Conservation (phyloP, 35 echinoderm and acorn worm genomes). For the Patiria miniata region DNA sequence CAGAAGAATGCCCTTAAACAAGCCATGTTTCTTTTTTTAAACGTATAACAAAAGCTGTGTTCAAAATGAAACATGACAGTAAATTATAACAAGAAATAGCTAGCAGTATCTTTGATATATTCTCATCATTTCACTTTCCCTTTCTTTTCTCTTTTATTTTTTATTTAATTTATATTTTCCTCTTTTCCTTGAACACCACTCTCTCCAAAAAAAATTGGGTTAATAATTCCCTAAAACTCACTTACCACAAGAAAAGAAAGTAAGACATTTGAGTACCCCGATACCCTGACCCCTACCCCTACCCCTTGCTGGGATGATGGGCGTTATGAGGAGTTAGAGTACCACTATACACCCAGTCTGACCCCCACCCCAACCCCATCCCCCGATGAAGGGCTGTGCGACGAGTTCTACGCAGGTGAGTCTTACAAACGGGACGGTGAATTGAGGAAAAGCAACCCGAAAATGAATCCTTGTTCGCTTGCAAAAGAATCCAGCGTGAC, state of each 20-base stretch:
- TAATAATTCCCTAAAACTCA: neutral
- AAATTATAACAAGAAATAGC: too few species aligned
- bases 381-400: neutral
- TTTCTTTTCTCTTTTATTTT: neutral
- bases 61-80: too few species aligned
- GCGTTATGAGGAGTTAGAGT: neutral
- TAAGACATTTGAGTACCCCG: neutral
- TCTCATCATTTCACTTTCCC: constrained; percentile 3
- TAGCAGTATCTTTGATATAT: neutral
- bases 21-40: too few species aligned
- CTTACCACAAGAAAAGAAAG: neutral
- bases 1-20: too few species aligned
- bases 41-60: too few species aligned
- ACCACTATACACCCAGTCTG: neutral
- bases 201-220: neutral
- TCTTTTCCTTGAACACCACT: neutral
- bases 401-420: neutral
- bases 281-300: neutral
- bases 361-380: neutral
- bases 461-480: too few species aligned
- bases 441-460: too few species aligned
- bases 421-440: neutral
- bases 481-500: too few species aligned
- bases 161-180: neutral
- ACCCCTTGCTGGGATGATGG: neutral